Conservation (phyloP, 64 coral and sea anemone genomes). For the Trachythela sp. region DNA sequence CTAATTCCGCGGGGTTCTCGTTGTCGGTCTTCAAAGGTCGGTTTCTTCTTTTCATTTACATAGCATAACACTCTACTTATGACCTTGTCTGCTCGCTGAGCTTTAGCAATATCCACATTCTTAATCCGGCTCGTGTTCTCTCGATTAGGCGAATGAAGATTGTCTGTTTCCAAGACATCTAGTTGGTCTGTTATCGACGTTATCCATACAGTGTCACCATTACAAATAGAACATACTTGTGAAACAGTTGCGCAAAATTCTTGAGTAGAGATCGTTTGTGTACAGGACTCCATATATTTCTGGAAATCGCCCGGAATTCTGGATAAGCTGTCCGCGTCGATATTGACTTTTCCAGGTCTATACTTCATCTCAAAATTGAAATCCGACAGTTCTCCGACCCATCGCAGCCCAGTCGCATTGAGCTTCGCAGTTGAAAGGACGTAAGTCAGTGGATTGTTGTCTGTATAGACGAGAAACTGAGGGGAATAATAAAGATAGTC, state of each 20-base stretch:
- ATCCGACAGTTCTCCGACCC: neutral
- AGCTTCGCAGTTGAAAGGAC: conserved; percentile 29
- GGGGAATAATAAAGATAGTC: conserved; percentile 26
- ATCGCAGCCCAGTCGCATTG: conserved; percentile 16
- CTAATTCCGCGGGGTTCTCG: conserved; percentile 20
- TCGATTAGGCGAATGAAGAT: neutral
- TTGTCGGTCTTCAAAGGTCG: conserved; percentile 24
- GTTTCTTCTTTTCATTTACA: conserved; percentile 6
- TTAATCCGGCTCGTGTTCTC: conserved; percentile 13
- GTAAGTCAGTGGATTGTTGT: conserved; percentile 33
- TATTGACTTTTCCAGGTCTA: conserved; percentile 17
- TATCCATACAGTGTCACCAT: conserved; percentile 7
- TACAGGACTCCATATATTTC: neutral
- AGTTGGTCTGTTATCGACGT: conserved; percentile 20
- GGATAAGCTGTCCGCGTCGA: conserved; percentile 24
- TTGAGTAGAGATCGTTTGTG: neutral
- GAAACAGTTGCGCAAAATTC: neutral
- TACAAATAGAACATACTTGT: neutral
- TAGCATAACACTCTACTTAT: conserved; percentile 4
- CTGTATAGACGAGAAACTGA: conserved; percentile 23
- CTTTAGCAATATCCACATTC: conserved; percentile 7
- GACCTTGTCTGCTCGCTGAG: neutral
- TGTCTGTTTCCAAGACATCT: conserved; percentile 26
- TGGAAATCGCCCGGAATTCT: neutral
- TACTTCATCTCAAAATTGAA: conserved; percentile 35